Base-by-base conservation (phyloP, 2,888 invertebrate species). In the Tenthredo scrophulariae region DNA sequence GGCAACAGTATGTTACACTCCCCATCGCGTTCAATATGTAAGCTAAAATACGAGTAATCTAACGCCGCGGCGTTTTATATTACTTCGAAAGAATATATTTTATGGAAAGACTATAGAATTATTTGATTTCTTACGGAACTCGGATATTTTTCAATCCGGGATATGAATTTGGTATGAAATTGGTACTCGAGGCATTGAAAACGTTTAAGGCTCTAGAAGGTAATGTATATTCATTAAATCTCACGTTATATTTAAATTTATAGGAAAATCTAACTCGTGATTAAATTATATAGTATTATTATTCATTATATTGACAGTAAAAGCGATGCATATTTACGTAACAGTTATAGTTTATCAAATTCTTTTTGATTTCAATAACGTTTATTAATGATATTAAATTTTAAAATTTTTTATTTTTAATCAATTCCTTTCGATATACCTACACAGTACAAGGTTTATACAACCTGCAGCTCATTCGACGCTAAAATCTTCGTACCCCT, bases 111-210 rank as follows among this genome's bases (percentile, higher is more conserved):
- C 26, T 29, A 18, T 67, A 43, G 43, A 40, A 74, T 74, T 74
- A 74, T 43, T 74, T 74, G 74, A 74, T 74, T 74, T 74, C 74
- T 74, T 74, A 40, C 74, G 43, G 74, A 74, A 43, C 40, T 40
- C 22, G 43, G 40, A 43, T 40, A 43, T 74, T 43, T 40, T 22
- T 26, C n/a, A 43, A 22, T 43, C 22, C 22, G 5, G 9, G 74
- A 37, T 74, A 43, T 43, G 74, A 74, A 74, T 74, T 74, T 22
- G 67, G 4, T 33, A 18, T 67, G 33, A 33, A 67, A 67, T 74
- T 74, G 22, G 26, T 74, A 13, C 22, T 33, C 33, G 5, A 67
- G 33, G 33, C 33, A 15, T 33, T 33, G 67, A 18, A 67, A 67
- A 15, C 18, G 13, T 29, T 33, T 18, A 33, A 22, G 13, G 18